Base-by-base conservation (phyloP, 1,140 invertebrate genomes). In the Venturia canescens region DNA sequence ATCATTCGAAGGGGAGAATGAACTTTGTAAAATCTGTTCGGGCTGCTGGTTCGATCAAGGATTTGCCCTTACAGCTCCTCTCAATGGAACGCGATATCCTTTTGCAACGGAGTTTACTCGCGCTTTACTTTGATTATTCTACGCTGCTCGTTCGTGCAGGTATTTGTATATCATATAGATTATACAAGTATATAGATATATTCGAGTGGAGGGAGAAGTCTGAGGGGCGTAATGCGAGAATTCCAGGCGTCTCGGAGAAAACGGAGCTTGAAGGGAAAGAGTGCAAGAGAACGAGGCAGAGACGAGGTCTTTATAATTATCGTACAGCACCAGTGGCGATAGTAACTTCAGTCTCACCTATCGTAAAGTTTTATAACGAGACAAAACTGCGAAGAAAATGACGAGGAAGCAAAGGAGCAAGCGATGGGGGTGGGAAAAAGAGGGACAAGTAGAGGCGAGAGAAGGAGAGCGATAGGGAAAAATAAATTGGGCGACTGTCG, bases 291-390 rank as follows among this genome's bases (percentile, higher is more conserved):
- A 13, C 34, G 34, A 38, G 38, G 38, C 16, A 50, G 50, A 72
- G 21, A 18, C 34, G 13, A 13, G 13, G 70, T 60, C 50, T 60
- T 75, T 31, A 75, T 75, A 75, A 75, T 75, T 75, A 75, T 75
- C 72, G 72, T 60, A 57, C 16, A 66, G 26, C 63, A 26, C 26
- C 26, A 27, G 27, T 66, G 15, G 26, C 72, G 48, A 53, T 27
- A 11, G 72, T 60, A 75, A 72, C 70, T 38, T 75, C 31, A 57
- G 72, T 75, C 72, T 27, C 26, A 72, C 44, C 23, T 50, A 5
- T 75, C 72, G 72, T 75, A 57, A 75, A 75, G 72, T 75, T 75
- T 75, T 75, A 75, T 75, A 75, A 60, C 72, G 72, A 66, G 63
- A 29, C 13, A 60, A 71, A 71, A 44, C 69, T 31, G 26, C 69